Evolutionary conservation across 2,888 invertebrate genomes (phyloP).

Genomic region (Microchrysa polita): DNA sequence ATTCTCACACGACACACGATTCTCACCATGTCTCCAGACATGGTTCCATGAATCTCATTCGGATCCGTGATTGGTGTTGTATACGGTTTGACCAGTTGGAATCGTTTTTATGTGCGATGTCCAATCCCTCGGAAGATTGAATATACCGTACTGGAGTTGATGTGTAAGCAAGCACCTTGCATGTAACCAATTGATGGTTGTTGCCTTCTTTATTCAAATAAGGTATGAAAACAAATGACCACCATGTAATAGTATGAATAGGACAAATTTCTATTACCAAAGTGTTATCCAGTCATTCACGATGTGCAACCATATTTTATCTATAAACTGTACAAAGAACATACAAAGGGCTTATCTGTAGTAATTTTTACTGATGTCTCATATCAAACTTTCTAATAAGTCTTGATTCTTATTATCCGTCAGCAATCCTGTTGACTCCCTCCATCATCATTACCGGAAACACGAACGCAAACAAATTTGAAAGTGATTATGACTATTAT

Average conservation of each 20-base stretch:
- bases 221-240: conserved; percentile 22
- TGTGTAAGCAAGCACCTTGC: conserved; percentile 40
- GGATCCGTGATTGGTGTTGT: too few relatives aligned
- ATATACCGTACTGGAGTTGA: conserved; percentile 29
- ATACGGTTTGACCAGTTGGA: conserved; percentile 16
- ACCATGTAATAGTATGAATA: background rate
- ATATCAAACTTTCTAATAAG: too few relatives aligned
- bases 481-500: too few relatives aligned
- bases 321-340: background rate
- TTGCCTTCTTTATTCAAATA: conserved; percentile 37
- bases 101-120: conserved; percentile 21
- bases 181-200: conserved; percentile 42
- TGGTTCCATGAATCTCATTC: background rate
- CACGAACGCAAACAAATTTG: too few relatives aligned
- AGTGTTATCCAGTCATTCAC: background rate
- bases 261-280: background rate
- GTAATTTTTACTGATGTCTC: too few relatives aligned
- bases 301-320: background rate
- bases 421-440: too few relatives aligned
- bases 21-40: background rate
- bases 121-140: conserved; percentile 30
- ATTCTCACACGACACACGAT: conserved; percentile 8
- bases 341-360: too few relatives aligned
- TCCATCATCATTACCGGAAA: too few relatives aligned
- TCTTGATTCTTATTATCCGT: too few relatives aligned